A percentile compares a stretch with the other conserved stretches of the same genome.
These are phyloP conservation scores for Peromyscus maniculatus DNA, from an alignment of 2,113 vertebrate genomes.

Conservation along the genomic window DNA sequence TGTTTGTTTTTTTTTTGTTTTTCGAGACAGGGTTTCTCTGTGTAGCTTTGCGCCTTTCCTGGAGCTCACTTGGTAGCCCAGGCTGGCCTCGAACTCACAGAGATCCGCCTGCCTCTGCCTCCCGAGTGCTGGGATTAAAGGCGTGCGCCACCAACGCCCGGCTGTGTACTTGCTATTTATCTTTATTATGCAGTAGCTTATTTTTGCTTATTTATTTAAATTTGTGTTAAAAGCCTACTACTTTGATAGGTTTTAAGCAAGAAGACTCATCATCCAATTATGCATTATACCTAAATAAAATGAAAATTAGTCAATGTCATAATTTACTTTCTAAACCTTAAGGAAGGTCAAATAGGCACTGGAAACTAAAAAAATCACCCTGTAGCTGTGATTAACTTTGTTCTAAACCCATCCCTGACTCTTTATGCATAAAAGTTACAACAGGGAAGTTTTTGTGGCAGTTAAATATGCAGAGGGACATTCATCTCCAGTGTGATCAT, in stretches of 20 bases:
- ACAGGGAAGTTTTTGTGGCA: background rate
- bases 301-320: background rate
- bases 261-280: background rate
- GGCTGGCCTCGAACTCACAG: no score
- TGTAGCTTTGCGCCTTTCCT: no score
- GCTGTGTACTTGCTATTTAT: rapidly evolving
- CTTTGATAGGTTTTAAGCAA: background rate
- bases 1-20: no score
- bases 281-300: background rate
- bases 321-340: background rate
- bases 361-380: no score
- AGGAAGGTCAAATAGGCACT: background rate
- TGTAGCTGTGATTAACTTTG: background rate
- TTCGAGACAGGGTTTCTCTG: no score
- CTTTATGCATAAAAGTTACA: background rate
- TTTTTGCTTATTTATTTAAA: background rate
- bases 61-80: no score
- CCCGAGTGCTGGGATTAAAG: no score
- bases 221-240: background rate
- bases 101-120: no score
- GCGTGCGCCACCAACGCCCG: no score
- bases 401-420: background rate
- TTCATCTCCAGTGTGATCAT: background rate
- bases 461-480: background rate
- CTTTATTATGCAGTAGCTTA: background rate